phyloP scores from a whole-genome alignment of 2,797 vertebrate genomes.

The Sorex maritimensis region DNA sequence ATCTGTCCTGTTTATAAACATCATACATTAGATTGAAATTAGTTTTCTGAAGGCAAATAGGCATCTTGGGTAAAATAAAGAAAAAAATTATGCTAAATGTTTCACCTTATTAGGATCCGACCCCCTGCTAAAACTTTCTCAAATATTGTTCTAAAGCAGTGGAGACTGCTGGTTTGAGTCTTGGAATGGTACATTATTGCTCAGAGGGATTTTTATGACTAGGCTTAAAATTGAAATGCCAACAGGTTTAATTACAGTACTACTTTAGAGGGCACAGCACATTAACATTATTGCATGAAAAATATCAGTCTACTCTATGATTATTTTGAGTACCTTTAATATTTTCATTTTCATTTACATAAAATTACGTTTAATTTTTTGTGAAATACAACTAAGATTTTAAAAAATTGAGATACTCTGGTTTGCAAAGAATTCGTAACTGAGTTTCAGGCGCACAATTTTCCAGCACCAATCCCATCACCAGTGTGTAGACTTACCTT shows the following conservation, averaged over 20 bases:
- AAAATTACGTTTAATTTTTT: conserved; percentile 75
- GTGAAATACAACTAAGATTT: conserved; percentile 68
- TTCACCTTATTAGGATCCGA: conserved; percentile 73
- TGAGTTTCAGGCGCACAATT: too few species aligned
- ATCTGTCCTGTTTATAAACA: conserved; percentile 81
- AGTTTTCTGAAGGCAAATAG: conserved; percentile 70
- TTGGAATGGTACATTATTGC: conserved; percentile 82
- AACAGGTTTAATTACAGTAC: conserved; percentile 88
- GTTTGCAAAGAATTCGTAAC: too few species aligned
- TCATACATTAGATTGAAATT: conserved; percentile 79
- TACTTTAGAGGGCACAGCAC: conserved; percentile 50
- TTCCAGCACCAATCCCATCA: too few species aligned
- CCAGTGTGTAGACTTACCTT: too few species aligned
- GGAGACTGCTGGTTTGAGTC: conserved; percentile 80
- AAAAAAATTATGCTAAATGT: conserved; percentile 74
- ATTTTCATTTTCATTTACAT: conserved; percentile 81
- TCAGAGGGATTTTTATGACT: conserved; percentile 85
- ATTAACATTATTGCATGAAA: conserved; percentile 74
- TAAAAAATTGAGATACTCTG: not conserved
- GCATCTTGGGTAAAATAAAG: conserved; percentile 63
- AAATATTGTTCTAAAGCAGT: conserved; percentile 78
- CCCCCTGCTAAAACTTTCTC: conserved; percentile 78
- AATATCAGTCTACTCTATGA: conserved; percentile 80
- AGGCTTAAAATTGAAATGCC: conserved; percentile 86
- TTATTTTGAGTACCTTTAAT: conserved; percentile 74